Evolutionary conservation across 2,797 vertebrate species (phyloP).

Genomic region (Anguilla anguilla): DNA sequence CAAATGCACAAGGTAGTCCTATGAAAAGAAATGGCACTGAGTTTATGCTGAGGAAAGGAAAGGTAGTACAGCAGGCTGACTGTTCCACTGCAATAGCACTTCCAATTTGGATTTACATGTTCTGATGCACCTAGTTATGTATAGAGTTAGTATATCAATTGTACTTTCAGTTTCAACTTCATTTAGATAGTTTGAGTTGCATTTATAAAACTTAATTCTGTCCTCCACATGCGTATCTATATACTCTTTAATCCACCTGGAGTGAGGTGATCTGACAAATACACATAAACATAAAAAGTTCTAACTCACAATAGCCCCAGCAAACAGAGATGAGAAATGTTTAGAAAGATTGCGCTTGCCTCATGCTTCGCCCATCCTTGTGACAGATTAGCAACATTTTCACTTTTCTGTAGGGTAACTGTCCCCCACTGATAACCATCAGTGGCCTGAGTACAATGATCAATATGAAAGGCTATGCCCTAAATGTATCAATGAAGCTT

Average conservation of each 20-base stretch:
- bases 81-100: neutral
- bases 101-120: neutral
- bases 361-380: neutral
- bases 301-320: neutral
- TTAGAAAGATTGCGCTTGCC: neutral
- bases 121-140: neutral
- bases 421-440: neutral
- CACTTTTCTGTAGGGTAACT: neutral
- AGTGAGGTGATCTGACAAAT: neutral
- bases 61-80: neutral
- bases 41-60: neutral
- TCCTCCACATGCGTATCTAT: neutral
- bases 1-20: neutral
- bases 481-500: neutral
- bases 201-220: neutral
- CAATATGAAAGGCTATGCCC: neutral
- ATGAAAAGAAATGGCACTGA: neutral
- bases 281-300: neutral
- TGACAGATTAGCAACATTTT: neutral
- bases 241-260: neutral
- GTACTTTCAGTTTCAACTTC: neutral
- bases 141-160: neutral
- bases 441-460: too few relatives aligned
- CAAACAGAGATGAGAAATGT: neutral
- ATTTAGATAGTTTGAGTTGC: neutral